Evolutionary conservation across 2,797 vertebrate genomes (phyloP).

Genomic region (Masticophis lateralis): DNA sequence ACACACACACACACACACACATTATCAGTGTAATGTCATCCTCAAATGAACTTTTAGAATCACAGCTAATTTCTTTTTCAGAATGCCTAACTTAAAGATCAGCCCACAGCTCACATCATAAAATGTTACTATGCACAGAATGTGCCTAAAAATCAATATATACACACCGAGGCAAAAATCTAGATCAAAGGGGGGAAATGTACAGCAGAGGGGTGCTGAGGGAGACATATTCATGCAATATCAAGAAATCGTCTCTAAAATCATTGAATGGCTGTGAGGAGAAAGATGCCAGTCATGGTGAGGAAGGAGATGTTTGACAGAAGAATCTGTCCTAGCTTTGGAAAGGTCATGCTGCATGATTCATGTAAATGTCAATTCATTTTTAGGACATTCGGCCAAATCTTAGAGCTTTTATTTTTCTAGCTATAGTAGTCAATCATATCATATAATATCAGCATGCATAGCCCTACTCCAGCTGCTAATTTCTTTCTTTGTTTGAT

Average conservation of each 20-base stretch:
- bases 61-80: background rate
- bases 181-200: background rate
- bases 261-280: background rate
- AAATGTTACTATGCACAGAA: background rate
- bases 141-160: background rate
- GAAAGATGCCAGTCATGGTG: background rate
- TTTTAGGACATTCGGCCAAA: background rate
- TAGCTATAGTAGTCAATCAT: background rate
- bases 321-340: slow-evolving; percentile 13
- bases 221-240: background rate
- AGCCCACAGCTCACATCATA: background rate
- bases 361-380: slow-evolving; percentile 24
- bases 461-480: background rate
- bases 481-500: background rate
- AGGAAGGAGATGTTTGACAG: slow-evolving; percentile 2
- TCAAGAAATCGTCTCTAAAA: background rate
- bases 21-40: background rate
- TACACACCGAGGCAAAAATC: background rate
- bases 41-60: background rate
- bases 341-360: slow-evolving; percentile 17
- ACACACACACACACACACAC: no score
- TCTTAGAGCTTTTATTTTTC: background rate
- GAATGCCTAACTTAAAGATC: background rate
- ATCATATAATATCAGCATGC: background rate
- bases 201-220: no score